Evolutionary conservation across 2,113 vertebrate species (phyloP), one percentile per base, ranked within the genome.

Genomic region (Psittacula cyanocephala): DNA sequence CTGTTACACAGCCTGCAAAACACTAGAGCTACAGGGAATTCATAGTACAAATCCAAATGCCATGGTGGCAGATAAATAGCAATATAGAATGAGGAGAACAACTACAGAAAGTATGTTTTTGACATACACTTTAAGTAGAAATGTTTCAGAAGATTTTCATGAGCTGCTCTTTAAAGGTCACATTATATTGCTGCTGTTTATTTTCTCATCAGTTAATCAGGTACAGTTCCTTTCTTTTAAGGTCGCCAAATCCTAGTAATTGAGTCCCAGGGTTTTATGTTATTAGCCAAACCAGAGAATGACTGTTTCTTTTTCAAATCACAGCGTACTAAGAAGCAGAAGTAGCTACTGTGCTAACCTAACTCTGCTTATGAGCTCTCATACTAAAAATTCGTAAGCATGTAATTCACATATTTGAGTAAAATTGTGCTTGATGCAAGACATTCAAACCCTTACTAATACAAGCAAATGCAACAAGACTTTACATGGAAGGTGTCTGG

Each of bases 111-210:
- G 47, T 13, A 28, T 8, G 41, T 43, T 74, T 74, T n/a, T 53
- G 29, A 57, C 64, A 43, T 6, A 53, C 67, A 35, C 13, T 39
- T n/a, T 11, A 12, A 55, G 46, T 27, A 65, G 19, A 76, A 92
- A 65, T 37, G 18, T 41, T 72, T 49, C 83, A 31, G 63, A 79
- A 85, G 33, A 69, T 63, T 87, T 93, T 57, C 83, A 41, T 1
- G 33, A 92, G 82, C 63, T 89, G 81, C 86, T 95, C 91, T 96
- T 94, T 96, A 97, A 97, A 97, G 96, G 96, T 96, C 95, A 90
- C 6, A 20, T 70, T 82, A 31, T 39, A n/a, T 37, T 31, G 49
- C 65, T 84, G 59, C 64, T 96, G 92, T 91, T 94, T 94, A 79
- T 94, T 95, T 92, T 88, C 82, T 96, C 94, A 82, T 93, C 93